Evolutionary conservation across 2,797 vertebrate genomes (phyloP).

Genomic region (Pangasius macronema): DNA sequence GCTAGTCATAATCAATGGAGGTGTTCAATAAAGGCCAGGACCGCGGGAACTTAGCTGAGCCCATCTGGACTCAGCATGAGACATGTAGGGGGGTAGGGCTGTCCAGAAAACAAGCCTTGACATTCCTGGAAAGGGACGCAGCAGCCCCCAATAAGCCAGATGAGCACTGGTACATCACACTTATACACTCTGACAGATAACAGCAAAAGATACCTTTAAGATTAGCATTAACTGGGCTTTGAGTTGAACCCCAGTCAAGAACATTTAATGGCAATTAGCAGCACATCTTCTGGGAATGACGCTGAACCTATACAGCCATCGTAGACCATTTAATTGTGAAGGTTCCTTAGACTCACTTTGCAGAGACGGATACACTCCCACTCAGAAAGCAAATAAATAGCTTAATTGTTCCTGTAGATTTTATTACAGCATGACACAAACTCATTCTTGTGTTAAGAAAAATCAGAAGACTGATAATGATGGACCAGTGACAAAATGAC

Average conservation of each 20-base stretch:
- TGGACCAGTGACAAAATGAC: neutral
- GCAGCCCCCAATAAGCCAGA: constrained; percentile 48
- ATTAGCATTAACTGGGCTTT: constrained; percentile 21
- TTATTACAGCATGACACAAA: neutral
- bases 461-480: neutral
- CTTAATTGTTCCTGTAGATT: neutral
- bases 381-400: neutral
- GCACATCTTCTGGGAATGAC: constrained; percentile 11
- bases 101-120: constrained; percentile 40
- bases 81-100: constrained; percentile 28
- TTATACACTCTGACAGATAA: constrained; percentile 42
- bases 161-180: constrained; percentile 42
- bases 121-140: constrained; percentile 44
- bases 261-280: constrained; percentile 20
- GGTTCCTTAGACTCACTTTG: neutral
- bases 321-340: neutral
- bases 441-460: neutral
- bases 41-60: constrained; percentile 56
- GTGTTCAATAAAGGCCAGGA: constrained; percentile 57
- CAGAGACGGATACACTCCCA: neutral
- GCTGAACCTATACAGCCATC: neutral
- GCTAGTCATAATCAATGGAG: constrained; percentile 52
- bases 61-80: constrained; percentile 58
- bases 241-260: constrained; percentile 8
- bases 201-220: constrained; percentile 43